Evolutionary conservation across 2,888 invertebrate species (phyloP).

Genomic region (Clunio marinus): DNA sequence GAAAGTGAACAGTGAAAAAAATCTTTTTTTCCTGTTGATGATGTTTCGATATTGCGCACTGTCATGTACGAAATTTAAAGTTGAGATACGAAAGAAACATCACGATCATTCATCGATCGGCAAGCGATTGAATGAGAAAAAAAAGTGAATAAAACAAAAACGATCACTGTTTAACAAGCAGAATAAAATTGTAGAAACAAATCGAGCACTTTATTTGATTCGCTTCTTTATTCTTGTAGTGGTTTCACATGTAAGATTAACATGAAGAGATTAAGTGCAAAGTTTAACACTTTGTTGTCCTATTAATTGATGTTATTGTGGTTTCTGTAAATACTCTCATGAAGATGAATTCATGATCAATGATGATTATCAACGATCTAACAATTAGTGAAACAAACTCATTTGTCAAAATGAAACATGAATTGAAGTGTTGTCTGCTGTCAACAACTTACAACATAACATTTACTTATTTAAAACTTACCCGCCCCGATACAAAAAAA

Average conservation of each 20-base stretch:
- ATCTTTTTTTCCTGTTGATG: background rate
- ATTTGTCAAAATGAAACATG: conserved; percentile 22
- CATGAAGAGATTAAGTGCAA: background rate
- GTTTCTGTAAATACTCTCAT: background rate
- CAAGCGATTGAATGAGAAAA: background rate
- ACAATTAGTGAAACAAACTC: background rate
- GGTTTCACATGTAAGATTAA: background rate
- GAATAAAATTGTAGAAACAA: conserved; percentile 2
- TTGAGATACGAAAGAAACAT: background rate
- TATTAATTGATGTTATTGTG: background rate
- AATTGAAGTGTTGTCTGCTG: conserved; percentile 25
- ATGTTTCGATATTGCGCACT: background rate
- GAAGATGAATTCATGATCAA: background rate
- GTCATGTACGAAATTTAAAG: background rate
- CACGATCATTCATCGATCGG: too few relatives aligned
- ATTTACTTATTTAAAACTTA: background rate
- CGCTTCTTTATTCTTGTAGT: background rate
- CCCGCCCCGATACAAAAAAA: background rate
- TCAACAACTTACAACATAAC: background rate
- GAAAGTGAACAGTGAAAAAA: background rate
- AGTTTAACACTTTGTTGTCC: background rate
- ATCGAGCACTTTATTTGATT: background rate
- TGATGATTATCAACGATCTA: background rate
- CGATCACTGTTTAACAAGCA: conserved; percentile 32
- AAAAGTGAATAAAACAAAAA: background rate